phyloP scores from a whole-genome alignment of 1,140 invertebrate genomes.

The Drosophila fuyamai region DNA sequence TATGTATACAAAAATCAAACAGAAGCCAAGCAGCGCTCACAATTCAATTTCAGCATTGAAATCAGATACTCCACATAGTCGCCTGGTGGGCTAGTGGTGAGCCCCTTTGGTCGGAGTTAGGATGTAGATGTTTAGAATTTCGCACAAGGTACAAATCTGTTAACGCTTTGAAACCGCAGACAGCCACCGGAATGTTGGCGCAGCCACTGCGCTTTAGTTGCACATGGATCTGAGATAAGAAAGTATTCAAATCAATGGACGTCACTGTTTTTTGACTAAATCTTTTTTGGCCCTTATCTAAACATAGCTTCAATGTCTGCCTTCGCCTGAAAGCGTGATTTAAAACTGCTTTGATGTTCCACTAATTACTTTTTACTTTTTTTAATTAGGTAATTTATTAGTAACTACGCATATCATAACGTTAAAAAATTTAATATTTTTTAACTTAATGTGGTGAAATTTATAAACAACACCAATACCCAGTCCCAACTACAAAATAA shows the following conservation, averaged over 20 bases:
- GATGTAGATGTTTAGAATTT: constrained; percentile 54
- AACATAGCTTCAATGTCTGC: no score
- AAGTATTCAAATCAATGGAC: constrained; percentile 18
- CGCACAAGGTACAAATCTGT: constrained; percentile 67
- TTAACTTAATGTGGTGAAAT: no score
- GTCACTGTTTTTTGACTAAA: not conserved
- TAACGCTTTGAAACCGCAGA: constrained; percentile 58
- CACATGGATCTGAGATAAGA: constrained; percentile 18
- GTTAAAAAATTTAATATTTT: no score
- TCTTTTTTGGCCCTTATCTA: not conserved
- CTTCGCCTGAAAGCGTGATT: no score
- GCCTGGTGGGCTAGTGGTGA: constrained; percentile 27
- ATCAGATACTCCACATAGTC: constrained; percentile 55
- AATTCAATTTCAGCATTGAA: constrained; percentile 77
- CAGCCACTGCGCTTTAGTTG: constrained; percentile 34
- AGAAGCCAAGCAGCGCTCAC: constrained; percentile 52
- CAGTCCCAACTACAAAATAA: no score
- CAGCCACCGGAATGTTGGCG: constrained; percentile 70
- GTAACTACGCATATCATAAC: no score
- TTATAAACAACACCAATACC: no score
- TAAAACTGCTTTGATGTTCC: no score
- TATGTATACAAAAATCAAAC: constrained; percentile 17
- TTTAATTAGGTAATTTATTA: no score
- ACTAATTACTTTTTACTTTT: no score
- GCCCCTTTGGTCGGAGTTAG: constrained; percentile 15